Base-by-base conservation (phyloP, 2,888 invertebrate genomes). In the Andricus curvator region DNA sequence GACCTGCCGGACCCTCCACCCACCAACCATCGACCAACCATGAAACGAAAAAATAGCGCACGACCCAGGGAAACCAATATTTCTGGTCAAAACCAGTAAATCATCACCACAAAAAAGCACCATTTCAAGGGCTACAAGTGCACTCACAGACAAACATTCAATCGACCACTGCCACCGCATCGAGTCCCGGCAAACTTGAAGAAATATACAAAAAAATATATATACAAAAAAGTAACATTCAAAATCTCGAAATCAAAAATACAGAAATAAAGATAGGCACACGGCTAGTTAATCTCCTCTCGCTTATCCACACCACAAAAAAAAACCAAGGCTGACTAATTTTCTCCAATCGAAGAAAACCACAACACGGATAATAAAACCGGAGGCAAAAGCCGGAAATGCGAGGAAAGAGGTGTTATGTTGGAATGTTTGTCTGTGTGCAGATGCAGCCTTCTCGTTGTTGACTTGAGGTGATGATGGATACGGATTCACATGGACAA, bases 401-500 rank as follows among this genome's bases (percentile, higher is more conserved):
- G 81, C 83, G 84, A 84, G 82, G 83, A 84, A 88, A 90, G 88
- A 89, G 89, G 90, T 92, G 92, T 91, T 92, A 92, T 92, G 92
- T 92, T 92, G 92, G 92, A 91, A 92, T 93, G 93, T 93, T 93
- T 93, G 93, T 93, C 93, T 93, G 93, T 93, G 93, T 93, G 93
- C 93, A 93, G 93, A 93, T 93, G 92, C 93, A 92, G 93, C 92
- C 92, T 90, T 91, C 92, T 91, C 90, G 89, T 92, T 91, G 91
- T 91, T 92, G 90, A 91, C 92, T 90, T 90, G 90, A 90, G 88
- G 86, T 85, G 83, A 82, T 86, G 86, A 85, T 88, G 89, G 90
- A 89, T 89, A 91, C 86, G 87, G 89, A 89, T 90, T 89, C 88
- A 85, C 87, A 88, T 85, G 89, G 88, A 88, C 86, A 87, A 90